A percentile compares a stretch with the other conserved stretches of the same genome.
These are phyloP conservation scores for Drosophila diplacantha DNA, from an alignment of 2,888 invertebrate genomes.

Conservation along the genomic window DNA sequence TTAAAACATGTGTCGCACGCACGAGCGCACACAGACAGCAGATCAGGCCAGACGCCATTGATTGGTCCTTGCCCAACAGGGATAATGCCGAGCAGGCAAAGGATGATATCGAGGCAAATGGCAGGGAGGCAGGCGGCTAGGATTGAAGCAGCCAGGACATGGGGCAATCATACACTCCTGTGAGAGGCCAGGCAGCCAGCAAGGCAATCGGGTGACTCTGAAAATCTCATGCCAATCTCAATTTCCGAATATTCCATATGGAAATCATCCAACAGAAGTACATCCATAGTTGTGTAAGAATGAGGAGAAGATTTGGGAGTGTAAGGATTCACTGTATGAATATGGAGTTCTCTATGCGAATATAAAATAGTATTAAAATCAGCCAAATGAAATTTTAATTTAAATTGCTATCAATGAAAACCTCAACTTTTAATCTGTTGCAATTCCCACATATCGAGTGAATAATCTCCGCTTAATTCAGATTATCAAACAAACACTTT, in stretches of 20 bases:
- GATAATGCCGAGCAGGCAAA: conserved; percentile 12
- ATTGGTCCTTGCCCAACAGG: conserved; percentile 55
- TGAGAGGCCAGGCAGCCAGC: conserved; percentile 1
- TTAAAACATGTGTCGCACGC: conserved; percentile 68
- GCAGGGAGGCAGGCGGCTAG: neutral
- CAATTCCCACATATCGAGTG: no score
- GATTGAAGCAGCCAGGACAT: conserved; percentile 3
- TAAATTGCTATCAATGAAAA: neutral
- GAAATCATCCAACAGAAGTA: conserved; percentile 9
- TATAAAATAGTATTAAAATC: neutral
- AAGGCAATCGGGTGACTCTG: conserved; percentile 9
- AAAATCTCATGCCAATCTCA: conserved; percentile 10
- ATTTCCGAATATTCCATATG: conserved; percentile 10
- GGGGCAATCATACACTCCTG: conserved; percentile 2
- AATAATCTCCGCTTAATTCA: neutral
- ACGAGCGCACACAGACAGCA: conserved; percentile 38
- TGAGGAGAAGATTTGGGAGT: neutral
- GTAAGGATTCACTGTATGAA: no score
- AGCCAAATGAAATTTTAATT: neutral
- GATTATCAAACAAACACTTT: conserved; percentile 3
- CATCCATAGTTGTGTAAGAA: neutral
- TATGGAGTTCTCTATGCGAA: neutral
- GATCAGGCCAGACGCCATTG: conserved; percentile 45
- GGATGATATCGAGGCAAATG: conserved; percentile 4
- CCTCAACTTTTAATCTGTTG: conserved; percentile 2